phyloP scores from a whole-genome alignment of 2,113 vertebrate genomes.

The Oophaga pumilio region DNA sequence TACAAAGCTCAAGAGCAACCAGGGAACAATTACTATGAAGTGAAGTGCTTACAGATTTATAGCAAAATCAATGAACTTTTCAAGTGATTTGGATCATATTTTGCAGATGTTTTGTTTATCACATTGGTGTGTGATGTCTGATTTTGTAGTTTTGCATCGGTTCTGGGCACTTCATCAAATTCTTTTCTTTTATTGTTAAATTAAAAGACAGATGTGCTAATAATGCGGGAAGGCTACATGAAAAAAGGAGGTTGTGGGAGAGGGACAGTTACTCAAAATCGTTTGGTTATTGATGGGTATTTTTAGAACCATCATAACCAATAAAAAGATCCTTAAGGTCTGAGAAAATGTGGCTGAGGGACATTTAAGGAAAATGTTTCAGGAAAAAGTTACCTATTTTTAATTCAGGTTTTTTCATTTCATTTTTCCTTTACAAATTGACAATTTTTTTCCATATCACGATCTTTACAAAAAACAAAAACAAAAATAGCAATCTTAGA shows the following conservation, averaged over 20 bases:
- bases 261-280: neutral
- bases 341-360: too few species aligned
- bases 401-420: too few species aligned
- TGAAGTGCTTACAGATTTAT: slow-evolving; percentile 81
- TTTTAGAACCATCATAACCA: neutral
- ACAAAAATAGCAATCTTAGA: too few species aligned
- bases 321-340: neutral
- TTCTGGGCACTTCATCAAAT: neutral
- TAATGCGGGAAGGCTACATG: neutral
- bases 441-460: too few species aligned
- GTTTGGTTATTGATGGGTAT: neutral
- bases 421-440: too few species aligned
- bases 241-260: neutral
- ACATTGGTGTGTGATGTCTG: slow-evolving; percentile 56
- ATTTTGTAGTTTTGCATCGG: neutral
- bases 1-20: slow-evolving; percentile 73
- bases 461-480: too few species aligned
- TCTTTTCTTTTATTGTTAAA: neutral
- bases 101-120: slow-evolving; percentile 74
- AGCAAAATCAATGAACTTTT: slow-evolving; percentile 84
- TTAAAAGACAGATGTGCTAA: neutral
- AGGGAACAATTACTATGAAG: slow-evolving; percentile 80
- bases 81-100: slow-evolving; percentile 81
- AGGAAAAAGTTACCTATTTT: too few species aligned
- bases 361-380: too few species aligned